Evolutionary conservation across 2,888 invertebrate species (phyloP), one percentile per base, ranked within the genome.

Genomic region (Pterobdella sp.): DNA sequence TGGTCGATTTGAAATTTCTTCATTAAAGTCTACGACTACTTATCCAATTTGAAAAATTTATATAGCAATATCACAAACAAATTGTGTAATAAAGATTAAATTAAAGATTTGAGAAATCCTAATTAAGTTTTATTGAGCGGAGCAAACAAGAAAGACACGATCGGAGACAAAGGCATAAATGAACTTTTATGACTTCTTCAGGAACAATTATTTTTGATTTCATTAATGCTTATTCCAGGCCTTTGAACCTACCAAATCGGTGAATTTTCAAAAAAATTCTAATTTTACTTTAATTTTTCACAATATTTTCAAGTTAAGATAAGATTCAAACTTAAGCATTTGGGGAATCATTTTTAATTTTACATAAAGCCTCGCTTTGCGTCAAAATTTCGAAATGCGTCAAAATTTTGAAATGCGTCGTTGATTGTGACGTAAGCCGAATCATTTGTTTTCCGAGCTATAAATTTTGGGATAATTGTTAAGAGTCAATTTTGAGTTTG

Each of bases 21-120:
- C 60, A 56, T 56, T 56, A 56, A 56, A 56, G 4, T 56, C 4
- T 56, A 56, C n/a, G 60, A 56, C 60, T 56, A 56, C 60, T 56
- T 56, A 14, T 56, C 60, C 60, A 56, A 56, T 56, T 56, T 56
- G 3, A 56, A 56, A 56, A 56, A 56, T 56, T 56, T 56, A 56
- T 56, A n/a, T 26, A 4, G 4, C n/a, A 26, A 22, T 56, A 56
- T 56, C n/a, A 22, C 18, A 56, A 56, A 26, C 18, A 56, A 56
- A 56, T 56, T 56, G n/a, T n/a, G 60, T 26, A 56, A 56, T 56
- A 56, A 56, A 56, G n/a, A 56, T 56, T 56, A 56, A 56, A 56
- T 56, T 56, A 56, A 56, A 56, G 60, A 56, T 56, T 26, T 56
- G n/a, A 56, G 10, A 14, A 56, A 56, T 4, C 4, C 10, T 56